These are phyloP conservation scores for Corella eumyota DNA, from an alignment of 23 tunicate genomes.

Conservation along the genomic window DNA sequence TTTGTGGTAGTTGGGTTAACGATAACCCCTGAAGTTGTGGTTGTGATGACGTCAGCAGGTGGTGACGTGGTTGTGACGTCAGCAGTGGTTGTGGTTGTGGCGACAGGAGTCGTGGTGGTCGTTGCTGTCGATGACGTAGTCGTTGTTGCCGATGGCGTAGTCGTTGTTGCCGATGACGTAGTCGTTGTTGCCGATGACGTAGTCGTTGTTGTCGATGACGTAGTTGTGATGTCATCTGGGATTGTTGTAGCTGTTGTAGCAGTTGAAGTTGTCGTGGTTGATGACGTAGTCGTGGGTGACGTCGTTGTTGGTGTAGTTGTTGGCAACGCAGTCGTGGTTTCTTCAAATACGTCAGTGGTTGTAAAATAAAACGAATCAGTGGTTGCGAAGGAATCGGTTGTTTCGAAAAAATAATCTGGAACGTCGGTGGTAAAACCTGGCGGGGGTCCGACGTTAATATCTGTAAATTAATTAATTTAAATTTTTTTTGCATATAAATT, in stretches of 20 bases:
- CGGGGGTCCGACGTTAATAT: too few relatives aligned
- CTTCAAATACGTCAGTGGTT: too few relatives aligned
- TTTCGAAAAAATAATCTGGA: too few relatives aligned
- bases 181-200: background rate
- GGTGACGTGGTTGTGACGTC: slow-evolving; percentile 1
- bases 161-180: slow-evolving; percentile 4
- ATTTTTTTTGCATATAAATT: too few relatives aligned
- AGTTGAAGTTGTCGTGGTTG: slow-evolving; percentile 1
- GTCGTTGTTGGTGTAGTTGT: background rate
- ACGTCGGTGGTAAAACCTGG: too few relatives aligned
- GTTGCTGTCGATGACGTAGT: slow-evolving; percentile 1
- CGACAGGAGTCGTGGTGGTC: background rate
- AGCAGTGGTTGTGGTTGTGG: background rate
- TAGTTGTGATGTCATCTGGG: background rate
- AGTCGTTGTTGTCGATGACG: background rate
- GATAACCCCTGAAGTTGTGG: slow-evolving; percentile 1
- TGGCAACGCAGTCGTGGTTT: background rate
- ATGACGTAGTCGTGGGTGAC: background rate
- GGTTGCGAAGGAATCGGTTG: too few relatives aligned
- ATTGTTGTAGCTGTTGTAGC: slow-evolving; percentile 7
- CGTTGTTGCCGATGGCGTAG: slow-evolving; percentile 5
- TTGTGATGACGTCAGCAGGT: background rate
- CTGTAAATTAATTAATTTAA: too few relatives aligned
- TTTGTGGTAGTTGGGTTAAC: background rate
- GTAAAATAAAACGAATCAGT: too few relatives aligned